phyloP scores from a whole-genome alignment of 2,888 invertebrate species.

The Epistrophe eligans region DNA sequence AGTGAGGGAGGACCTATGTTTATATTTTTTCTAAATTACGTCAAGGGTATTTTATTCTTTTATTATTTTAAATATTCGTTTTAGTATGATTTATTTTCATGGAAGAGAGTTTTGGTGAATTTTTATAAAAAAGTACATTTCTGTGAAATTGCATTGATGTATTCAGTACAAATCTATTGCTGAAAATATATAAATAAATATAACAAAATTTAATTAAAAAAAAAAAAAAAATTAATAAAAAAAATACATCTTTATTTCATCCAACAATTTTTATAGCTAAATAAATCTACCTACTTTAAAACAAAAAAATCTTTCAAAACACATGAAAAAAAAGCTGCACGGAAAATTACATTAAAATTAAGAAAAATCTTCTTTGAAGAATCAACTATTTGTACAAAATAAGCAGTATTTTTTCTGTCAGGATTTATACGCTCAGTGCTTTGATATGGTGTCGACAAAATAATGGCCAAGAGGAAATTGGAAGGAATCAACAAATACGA shows the following conservation, averaged over 20 bases:
- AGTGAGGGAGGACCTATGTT: conserved; percentile 61
- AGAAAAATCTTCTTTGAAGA: conserved; percentile 14
- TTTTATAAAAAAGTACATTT: conserved; percentile 1
- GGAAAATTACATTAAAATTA: conserved; percentile 25
- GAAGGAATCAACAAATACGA: background rate
- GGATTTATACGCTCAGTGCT: background rate
- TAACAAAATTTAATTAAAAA: conserved; percentile 15
- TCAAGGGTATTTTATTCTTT: conserved; percentile 47
- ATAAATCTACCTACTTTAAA: conserved; percentile 44
- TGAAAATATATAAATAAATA: conserved; percentile 22
- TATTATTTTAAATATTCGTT: conserved; percentile 11
- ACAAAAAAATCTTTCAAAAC: conserved; percentile 40
- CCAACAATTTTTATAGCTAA: conserved; percentile 49
- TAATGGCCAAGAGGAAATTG: background rate
- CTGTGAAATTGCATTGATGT: conserved; percentile 1
- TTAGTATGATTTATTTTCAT: conserved; percentile 24
- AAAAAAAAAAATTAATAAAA: conserved; percentile 25
- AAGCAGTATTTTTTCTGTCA: conserved; percentile 32
- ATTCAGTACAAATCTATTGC: conserved; percentile 20
- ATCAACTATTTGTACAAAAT: conserved; percentile 60
- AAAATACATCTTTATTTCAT: conserved; percentile 48
- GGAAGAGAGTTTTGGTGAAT: conserved; percentile 33
- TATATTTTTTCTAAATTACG: conserved; percentile 25
- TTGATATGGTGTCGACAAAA: background rate
- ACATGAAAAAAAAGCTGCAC: conserved; percentile 59